Evolutionary conservation across 2,888 invertebrate species (phyloP), one percentile per base, ranked within the genome.

Genomic region (Drosophila subquinaria): DNA sequence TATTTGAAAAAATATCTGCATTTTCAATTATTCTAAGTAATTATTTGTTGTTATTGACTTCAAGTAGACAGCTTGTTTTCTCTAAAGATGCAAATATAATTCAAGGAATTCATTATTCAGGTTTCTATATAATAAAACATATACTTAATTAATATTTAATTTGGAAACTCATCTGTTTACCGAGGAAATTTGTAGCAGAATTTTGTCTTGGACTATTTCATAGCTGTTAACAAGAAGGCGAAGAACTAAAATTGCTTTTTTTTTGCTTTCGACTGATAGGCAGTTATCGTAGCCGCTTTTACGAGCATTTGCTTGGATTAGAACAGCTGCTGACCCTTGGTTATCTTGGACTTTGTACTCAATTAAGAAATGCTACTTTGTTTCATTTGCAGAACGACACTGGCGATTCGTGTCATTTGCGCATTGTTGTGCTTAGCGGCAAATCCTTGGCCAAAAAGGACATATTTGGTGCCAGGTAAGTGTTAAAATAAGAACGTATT

Each of bases 391-490:
- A 96, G 96, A 95, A 94, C 93, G 96, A 96, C 93, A 96, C 97
- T 93, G 85, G 90, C 50, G 95, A 95, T 82, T 96, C 96, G 91
- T 96, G 95, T 93, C 95, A 97, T 92, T 94, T 98, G 92, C 95
- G 97, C 89, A 94, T 98, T 92, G 96, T 95, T 93, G 96, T 98
- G 73, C 94, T 97, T 80, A 96, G 96, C 83, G 98, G 98, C 36
- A 96, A 96, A 93, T 96, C 97, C 87, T 94, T 99, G 91, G 99
- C 99, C 64, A 98, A 98, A 93, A 99, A 99, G 93, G 99, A 99
- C 93, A 98, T 99, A 90, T 99, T 99, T 94, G 99, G 99, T 90
- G 98, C 99, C 89, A 98, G 97, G 97, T 97, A 93, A 79, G 78
- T 64, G 65, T 6, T 13, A 13, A 23, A 8, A 0, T 13, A 36